Conservation (phyloP, 2,113 vertebrate species). For the Taxidea taxus region DNA sequence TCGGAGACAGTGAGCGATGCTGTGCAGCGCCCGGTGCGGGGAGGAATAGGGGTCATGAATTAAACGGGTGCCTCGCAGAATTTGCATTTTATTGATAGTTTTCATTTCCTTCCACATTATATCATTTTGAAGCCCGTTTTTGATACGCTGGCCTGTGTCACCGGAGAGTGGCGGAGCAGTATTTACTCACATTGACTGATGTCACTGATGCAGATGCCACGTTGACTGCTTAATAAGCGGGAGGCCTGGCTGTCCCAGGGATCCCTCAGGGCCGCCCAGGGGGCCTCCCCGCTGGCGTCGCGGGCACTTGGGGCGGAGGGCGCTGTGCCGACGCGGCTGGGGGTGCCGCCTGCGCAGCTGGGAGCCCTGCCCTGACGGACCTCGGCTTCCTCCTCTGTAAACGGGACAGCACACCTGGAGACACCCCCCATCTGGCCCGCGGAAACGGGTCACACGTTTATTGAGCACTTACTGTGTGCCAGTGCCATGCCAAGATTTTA, state of each 20-base stretch:
- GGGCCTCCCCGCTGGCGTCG: fast-evolving
- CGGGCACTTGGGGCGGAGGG: fast-evolving
- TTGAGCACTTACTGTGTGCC: neutral
- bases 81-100: neutral
- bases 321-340: fast-evolving
- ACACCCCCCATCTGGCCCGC: fast-evolving
- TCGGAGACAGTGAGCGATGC: neutral
- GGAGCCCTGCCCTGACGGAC: too few relatives aligned
- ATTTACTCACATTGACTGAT: neutral
- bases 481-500: neutral
- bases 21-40: neutral
- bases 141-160: fast-evolving
- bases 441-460: too few relatives aligned
- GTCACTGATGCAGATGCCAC: neutral
- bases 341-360: too few relatives aligned
- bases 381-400: neutral
- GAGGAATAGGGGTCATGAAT: neutral
- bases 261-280: neutral
- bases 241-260: fast-evolving
- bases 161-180: fast-evolving
- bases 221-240: neutral
- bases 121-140: neutral
- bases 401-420: neutral
- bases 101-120: neutral
- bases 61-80: neutral